phyloP scores from a whole-genome alignment of 2,113 vertebrate genomes.

The Cebus imitator region DNA sequence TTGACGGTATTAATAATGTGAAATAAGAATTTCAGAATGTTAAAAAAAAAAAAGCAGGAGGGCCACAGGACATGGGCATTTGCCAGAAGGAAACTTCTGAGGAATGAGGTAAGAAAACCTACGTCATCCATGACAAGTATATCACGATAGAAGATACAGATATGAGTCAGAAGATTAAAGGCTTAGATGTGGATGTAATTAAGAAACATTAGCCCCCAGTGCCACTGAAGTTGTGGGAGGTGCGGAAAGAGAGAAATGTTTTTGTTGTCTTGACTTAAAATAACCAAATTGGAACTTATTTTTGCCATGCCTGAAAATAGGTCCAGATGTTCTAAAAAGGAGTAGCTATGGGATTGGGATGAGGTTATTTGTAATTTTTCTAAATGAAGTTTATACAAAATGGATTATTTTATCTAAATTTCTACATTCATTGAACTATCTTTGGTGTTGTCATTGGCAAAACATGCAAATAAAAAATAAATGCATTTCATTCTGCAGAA shows the following conservation, averaged over 20 bases:
- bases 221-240: not conserved
- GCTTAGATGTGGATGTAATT: rapidly evolving
- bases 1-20: not conserved
- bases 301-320: not conserved
- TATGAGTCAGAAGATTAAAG: not conserved
- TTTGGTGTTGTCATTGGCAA: not conserved
- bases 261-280: not conserved
- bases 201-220: not conserved
- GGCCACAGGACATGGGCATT: not conserved
- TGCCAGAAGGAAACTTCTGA: not conserved
- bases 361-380: not conserved
- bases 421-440: not conserved
- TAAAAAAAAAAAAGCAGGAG: rapidly evolving
- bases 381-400: not conserved
- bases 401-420: not conserved
- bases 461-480: not conserved
- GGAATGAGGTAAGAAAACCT: not conserved
- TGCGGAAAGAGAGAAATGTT: not conserved
- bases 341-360: not conserved
- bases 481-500: not conserved
- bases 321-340: not conserved
- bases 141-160: not conserved
- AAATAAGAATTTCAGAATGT: not conserved
- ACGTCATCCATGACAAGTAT: not conserved
- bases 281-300: not conserved